phyloP scores from a whole-genome alignment of 2,797 vertebrate genomes.

The Phataginus tricuspis region DNA sequence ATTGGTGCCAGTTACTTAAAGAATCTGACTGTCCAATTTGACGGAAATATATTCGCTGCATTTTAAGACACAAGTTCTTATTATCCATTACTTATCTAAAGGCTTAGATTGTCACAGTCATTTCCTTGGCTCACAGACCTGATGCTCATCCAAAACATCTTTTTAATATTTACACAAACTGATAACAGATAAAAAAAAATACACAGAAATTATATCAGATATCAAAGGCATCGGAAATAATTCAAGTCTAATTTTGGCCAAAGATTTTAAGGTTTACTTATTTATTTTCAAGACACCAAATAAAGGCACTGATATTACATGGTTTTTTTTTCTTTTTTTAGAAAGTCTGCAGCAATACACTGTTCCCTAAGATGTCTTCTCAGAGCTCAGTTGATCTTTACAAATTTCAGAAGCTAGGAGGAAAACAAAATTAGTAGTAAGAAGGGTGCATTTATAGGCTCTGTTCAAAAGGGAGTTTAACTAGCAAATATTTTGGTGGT shows the following conservation, averaged over 20 bases:
- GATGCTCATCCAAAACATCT: background rate
- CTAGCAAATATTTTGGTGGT: background rate
- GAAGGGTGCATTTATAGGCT: background rate
- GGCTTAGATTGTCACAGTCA: background rate
- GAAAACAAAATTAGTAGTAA: background rate
- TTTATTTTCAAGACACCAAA: conserved; percentile 3
- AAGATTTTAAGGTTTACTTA: background rate
- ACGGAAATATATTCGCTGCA: background rate
- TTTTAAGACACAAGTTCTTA: background rate
- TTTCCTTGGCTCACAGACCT: background rate
- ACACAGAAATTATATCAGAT: background rate
- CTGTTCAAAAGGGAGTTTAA: conserved; percentile 12
- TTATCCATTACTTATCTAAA: background rate
- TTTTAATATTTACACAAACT: background rate
- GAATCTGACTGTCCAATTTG: background rate
- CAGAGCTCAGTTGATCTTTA: background rate
- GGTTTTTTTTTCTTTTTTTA: background rate
- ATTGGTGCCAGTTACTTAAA: background rate
- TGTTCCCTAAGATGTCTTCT: background rate
- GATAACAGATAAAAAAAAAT: background rate
- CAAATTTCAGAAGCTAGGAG: background rate
- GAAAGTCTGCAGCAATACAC: background rate
- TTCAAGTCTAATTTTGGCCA: background rate
- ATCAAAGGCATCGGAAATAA: background rate
- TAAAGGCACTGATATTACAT: background rate